A percentile compares a stretch with the other conserved stretches of the same genome.
phyloP scores from a whole-genome alignment of 2,113 vertebrate species.

The Tringa solitaria region DNA sequence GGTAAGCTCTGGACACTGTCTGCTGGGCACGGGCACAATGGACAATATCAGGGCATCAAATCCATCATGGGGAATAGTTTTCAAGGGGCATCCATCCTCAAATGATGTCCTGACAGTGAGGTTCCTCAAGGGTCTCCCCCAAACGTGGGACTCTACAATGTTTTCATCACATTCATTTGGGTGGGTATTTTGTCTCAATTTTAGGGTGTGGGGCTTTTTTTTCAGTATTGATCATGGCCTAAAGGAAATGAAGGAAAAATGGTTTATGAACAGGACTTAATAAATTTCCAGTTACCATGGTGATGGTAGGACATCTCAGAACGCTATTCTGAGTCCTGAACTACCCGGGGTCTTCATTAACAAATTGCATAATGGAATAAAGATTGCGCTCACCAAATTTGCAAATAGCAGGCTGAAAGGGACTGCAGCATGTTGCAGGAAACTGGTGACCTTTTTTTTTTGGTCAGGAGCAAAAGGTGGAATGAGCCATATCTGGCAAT shows the following conservation, averaged over 20 bases:
- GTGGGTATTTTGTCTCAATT: background rate
- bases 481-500: background rate
- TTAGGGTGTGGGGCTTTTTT: background rate
- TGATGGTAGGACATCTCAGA: background rate
- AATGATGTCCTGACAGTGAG: background rate
- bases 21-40: background rate
- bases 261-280: background rate
- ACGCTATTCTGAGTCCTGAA: background rate
- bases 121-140: background rate
- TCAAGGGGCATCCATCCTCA: background rate
- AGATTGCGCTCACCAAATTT: background rate
- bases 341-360: background rate
- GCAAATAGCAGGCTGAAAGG: background rate
- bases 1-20: background rate
- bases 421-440: background rate
- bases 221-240: background rate
- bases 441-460: background rate
- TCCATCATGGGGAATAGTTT: background rate
- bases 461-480: background rate
- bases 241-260: background rate
- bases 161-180: background rate
- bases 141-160: fast-evolving
- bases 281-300: constrained; percentile 21
- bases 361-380: background rate
- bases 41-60: background rate